phyloP scores from a whole-genome alignment of 1,140 invertebrate species.

The Drosophila ercepeae region DNA sequence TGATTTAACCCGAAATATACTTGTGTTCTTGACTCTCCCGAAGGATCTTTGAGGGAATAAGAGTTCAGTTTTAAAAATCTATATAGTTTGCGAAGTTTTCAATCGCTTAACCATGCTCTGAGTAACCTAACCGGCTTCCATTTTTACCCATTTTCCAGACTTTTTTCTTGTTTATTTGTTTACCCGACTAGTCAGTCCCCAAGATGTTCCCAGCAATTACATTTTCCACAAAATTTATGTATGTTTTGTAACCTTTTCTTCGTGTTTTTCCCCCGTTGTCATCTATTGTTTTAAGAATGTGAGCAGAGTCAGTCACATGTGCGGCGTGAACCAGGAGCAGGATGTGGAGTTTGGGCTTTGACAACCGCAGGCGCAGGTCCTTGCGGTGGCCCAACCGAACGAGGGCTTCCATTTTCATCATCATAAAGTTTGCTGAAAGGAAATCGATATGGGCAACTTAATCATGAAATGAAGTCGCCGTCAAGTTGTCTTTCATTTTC shows the following conservation, averaged over 20 bases:
- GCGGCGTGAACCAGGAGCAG: conserved; percentile 14
- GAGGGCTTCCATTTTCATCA: conserved; percentile 74
- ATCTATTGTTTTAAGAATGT: conserved; percentile 69
- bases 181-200: conserved; percentile 42
- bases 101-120: neutral
- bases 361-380: conserved; percentile 67
- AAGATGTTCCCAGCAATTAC: conserved; percentile 74
- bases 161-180: conserved; percentile 56
- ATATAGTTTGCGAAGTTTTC: neutral
- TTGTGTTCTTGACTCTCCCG: too few relatives aligned
- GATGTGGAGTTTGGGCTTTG: conserved; percentile 33
- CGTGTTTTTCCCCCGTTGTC: conserved; percentile 9
- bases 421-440: conserved; percentile 72
- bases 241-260: conserved; percentile 59
- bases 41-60: too few relatives aligned
- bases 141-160: neutral
- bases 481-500: conserved; percentile 75
- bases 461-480: conserved; percentile 76
- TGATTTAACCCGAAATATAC: too few relatives aligned
- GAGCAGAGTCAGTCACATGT: conserved; percentile 48
- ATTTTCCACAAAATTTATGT: conserved; percentile 69
- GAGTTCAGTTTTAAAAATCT: too few relatives aligned
- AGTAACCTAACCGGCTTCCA: conserved; percentile 13
- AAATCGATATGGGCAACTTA: conserved; percentile 79
- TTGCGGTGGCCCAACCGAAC: conserved; percentile 41